Percentiles rank a stretch among this genome's conserved stretches.
Evolutionary conservation across 2,113 vertebrate species (phyloP).

Genomic region (Taxidea taxus): DNA sequence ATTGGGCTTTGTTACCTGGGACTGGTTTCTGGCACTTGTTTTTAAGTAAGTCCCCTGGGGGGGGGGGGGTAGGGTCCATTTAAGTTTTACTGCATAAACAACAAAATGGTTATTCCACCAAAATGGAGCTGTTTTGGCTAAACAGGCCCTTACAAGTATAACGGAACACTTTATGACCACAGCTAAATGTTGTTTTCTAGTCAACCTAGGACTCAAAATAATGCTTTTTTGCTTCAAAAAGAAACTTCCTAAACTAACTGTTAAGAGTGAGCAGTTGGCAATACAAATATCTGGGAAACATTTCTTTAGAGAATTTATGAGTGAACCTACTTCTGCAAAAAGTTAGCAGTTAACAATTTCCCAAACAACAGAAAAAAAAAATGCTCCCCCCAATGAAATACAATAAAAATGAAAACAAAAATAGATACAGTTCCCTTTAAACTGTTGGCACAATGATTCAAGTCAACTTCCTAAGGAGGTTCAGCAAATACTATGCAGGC

Average conservation of each 20-base stretch:
- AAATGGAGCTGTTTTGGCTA: no score
- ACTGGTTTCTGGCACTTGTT: no score
- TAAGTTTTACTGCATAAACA: no score
- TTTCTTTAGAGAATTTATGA: slow-evolving; percentile 9
- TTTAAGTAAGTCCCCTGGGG: no score
- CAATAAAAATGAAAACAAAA: neutral
- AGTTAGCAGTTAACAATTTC: neutral
- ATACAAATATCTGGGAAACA: neutral
- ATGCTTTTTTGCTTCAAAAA: neutral
- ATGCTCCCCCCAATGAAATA: neutral
- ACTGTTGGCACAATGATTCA: neutral
- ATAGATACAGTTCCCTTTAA: neutral
- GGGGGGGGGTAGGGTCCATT: no score
- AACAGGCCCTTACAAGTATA: no score
- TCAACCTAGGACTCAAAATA: neutral
- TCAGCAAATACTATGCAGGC: neutral
- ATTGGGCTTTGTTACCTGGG: no score
- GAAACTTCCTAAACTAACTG: neutral
- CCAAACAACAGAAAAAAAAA: neutral
- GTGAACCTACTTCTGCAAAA: neutral
- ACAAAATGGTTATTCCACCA: no score
- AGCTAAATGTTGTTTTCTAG: neutral
- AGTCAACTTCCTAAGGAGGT: neutral
- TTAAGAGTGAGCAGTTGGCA: neutral
- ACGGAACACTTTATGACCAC: neutral